phyloP scores from a whole-genome alignment of 2,797 vertebrate genomes.

The Micropoecilia bifurca region DNA sequence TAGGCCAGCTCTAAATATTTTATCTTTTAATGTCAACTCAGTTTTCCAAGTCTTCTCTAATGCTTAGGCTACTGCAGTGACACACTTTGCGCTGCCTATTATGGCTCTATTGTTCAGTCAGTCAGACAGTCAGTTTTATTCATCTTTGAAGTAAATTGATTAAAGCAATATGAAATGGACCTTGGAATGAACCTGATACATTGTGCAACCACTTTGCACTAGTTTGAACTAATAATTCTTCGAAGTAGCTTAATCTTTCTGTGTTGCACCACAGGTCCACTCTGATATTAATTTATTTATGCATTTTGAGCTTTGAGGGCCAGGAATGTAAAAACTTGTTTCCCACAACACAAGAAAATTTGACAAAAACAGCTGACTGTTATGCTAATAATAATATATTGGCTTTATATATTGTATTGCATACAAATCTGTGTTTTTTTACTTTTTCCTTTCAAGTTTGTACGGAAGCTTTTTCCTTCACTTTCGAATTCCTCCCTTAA shows the following conservation, averaged over 20 bases:
- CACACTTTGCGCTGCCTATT: background rate
- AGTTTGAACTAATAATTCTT: background rate
- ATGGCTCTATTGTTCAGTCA: too few relatives aligned
- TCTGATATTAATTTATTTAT: background rate
- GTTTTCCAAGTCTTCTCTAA: background rate
- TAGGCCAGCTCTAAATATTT: background rate
- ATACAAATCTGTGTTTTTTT: slow-evolving; percentile 8
- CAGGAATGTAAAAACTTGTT: background rate
- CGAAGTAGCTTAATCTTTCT: background rate
- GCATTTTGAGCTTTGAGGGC: background rate
- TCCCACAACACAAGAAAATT: background rate
- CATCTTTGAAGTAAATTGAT: background rate
- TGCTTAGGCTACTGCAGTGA: background rate
- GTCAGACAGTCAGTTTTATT: background rate
- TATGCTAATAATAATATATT: background rate
- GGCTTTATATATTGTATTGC: slow-evolving; percentile 2
- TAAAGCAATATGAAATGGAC: background rate
- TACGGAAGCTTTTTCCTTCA: slow-evolving; percentile 82
- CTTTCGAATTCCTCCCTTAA: slow-evolving; percentile 67
- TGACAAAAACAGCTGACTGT: background rate
- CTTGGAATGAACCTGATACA: background rate
- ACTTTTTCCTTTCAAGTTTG: slow-evolving; percentile 66
- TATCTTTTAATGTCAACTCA: background rate
- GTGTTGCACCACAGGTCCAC: background rate
- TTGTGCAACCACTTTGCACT: background rate